Conservation (phyloP, 2,888 invertebrate species). For the Megalurothrips usitatus region DNA sequence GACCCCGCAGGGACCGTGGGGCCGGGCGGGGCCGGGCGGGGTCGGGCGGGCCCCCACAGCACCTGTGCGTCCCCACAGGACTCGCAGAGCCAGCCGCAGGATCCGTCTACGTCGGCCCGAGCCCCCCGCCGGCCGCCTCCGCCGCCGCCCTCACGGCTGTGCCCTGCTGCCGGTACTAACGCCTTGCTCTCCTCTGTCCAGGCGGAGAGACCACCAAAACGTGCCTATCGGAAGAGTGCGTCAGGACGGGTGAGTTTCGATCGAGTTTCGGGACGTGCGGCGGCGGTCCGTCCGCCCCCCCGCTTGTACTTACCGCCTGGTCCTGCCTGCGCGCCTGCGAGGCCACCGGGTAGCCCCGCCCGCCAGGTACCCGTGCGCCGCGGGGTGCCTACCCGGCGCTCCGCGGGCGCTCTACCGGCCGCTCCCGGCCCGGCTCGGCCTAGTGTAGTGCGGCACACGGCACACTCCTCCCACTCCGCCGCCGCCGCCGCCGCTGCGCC, state of each 20-base stretch:
- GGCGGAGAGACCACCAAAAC: not conserved
- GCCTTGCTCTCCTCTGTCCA: not conserved
- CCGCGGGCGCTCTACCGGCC: not conserved
- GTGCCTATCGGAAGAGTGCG: constrained; percentile 61
- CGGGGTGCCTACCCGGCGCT: not conserved
- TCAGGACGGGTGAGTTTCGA: constrained; percentile 55
- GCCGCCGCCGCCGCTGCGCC: too few relatives aligned
- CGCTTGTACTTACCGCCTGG: not conserved
- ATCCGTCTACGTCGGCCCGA: too few relatives aligned
- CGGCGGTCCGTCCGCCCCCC: not conserved
- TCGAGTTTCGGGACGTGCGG: not conserved
- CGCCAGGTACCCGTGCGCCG: not conserved
- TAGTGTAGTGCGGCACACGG: too few relatives aligned
- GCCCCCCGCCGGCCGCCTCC: not conserved
- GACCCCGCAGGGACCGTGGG: not conserved
- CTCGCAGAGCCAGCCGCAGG: too few relatives aligned
- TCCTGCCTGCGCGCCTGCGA: not conserved
- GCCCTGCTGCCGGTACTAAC: too few relatives aligned
- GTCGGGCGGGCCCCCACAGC: too few relatives aligned
- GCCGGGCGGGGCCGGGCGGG: not conserved
- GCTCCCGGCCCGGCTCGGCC: too few relatives aligned
- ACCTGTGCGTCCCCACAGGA: too few relatives aligned
- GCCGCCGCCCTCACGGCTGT: not conserved
- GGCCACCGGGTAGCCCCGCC: not conserved
- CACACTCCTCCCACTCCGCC: not conserved